Conservation (phyloP, 2,888 invertebrate species). For the Morpho achilles region DNA sequence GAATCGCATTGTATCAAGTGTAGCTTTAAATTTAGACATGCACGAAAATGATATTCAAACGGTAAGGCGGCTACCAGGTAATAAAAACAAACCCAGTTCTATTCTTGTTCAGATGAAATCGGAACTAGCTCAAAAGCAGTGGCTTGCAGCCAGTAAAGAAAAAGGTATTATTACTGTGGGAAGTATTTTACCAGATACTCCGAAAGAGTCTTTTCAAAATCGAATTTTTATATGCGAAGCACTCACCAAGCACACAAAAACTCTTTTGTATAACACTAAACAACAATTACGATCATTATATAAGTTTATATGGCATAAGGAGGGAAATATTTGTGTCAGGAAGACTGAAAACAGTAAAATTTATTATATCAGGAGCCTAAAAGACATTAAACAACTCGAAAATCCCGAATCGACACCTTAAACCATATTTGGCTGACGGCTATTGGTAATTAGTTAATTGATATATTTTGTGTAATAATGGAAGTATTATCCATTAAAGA, state of each 20-base stretch:
- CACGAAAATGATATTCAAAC: constrained; percentile 17
- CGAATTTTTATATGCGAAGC: constrained; percentile 27
- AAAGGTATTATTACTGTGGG: constrained; percentile 28
- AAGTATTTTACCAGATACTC: constrained; percentile 18
- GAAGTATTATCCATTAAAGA: neutral
- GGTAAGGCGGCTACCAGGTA: constrained; percentile 18
- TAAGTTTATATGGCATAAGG: constrained; percentile 30
- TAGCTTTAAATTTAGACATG: constrained; percentile 25
- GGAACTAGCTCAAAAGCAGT: constrained; percentile 19
- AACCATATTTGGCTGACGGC: neutral
- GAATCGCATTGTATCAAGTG: constrained; percentile 12
- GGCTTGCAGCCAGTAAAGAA: constrained; percentile 28
- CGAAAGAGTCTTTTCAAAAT: constrained; percentile 22
- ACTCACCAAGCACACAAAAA: constrained; percentile 27
- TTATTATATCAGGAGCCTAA: constrained; percentile 13
- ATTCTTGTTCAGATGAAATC: constrained; percentile 29
- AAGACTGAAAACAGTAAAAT: constrained; percentile 26
- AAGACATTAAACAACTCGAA: constrained; percentile 17
- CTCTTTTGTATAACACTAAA: constrained; percentile 27
- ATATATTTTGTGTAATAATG: neutral
- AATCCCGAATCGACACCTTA: too few relatives aligned
- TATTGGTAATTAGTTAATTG: neutral
- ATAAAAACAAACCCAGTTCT: constrained; percentile 26
- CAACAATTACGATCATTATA: constrained; percentile 14
- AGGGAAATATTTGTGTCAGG: constrained; percentile 27